Base-by-base conservation (phyloP, 53 echinoderm and acorn worm genomes). In the Antedon mediterranea region DNA sequence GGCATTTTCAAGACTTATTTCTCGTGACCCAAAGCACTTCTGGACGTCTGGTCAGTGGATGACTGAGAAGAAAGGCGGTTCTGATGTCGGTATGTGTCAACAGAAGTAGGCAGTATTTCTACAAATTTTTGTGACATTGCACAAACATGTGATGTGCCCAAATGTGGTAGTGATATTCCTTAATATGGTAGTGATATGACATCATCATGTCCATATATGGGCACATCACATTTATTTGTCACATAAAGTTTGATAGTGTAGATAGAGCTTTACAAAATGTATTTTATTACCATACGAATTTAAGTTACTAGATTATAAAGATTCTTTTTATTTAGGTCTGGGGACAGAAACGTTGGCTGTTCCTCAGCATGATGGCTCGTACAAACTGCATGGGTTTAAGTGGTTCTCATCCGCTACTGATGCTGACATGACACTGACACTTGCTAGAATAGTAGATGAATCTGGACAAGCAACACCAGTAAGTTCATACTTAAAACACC, bases 1-100 rank as follows among this genome's bases (percentile, higher is more conserved):
- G 57, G 91, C 91, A 23, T 83, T 81, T 78, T 72, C 81, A 13
- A 84, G 79, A 32, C 79, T 94, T 43, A 89, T 82, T 30, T 80
- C 89, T 26, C 75, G 95, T 30, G 85, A 94, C 77, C 87, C 89
- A 14, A 74, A 80, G 30, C 5, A 81, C 33, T 94, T 89, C 73
- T 94, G 95, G 95, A 94, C 95, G 3, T 94, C 95, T 18, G 95
- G 95, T 20, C 95, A 94, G 72, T 94, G 95, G 95, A 94, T 94
- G 95, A 94, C 95, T 3, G 95, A 94, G 77, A 89, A 85, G 74
- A 79, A 82, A 43, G 95, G 95, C 37, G 95, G 95, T 30, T 94
- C 95, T 70, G 95, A 94, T 89, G 95, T 94, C 29, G 95, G 95
- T 94, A 74, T 78, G 90, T 77, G 37, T 37, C 11, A 6, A 6